Evolutionary conservation across 2,113 vertebrate genomes (phyloP).

Genomic region (Lonchura striata): DNA sequence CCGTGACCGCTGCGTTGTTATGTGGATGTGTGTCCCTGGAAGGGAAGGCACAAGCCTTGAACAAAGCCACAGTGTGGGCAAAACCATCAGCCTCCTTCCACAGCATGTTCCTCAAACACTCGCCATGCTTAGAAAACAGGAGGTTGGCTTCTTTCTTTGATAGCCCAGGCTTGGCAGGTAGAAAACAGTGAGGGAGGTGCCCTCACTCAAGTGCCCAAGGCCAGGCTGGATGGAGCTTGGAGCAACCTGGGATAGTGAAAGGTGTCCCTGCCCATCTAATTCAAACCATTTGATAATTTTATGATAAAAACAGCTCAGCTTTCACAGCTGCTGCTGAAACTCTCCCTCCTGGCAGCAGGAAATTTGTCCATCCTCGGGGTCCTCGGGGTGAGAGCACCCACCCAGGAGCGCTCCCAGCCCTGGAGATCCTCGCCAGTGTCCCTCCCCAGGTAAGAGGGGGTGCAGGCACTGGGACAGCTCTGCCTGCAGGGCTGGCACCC

Average conservation of each 20-base stretch:
- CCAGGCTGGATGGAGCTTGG: fast-evolving
- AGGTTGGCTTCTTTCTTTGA: neutral
- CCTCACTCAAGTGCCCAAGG: neutral
- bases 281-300: neutral
- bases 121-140: neutral
- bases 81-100: neutral
- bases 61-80: fast-evolving
- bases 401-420: neutral
- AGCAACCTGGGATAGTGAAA: fast-evolving
- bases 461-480: neutral
- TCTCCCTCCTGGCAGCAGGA: neutral
- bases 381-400: neutral
- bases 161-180: neutral
- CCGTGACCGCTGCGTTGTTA: neutral
- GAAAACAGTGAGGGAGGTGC: neutral
- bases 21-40: neutral
- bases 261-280: neutral
- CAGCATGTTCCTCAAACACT: neutral
- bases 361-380: neutral
- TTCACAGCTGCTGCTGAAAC: neutral
- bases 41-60: neutral
- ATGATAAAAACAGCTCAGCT: neutral
- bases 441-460: neutral
- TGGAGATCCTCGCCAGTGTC: neutral
- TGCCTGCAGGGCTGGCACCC: neutral